A percentile compares a stretch with the other conserved stretches of the same genome.
Conservation (phyloP, 2,797 vertebrate genomes). For the Threskiornis aethiopicus region DNA sequence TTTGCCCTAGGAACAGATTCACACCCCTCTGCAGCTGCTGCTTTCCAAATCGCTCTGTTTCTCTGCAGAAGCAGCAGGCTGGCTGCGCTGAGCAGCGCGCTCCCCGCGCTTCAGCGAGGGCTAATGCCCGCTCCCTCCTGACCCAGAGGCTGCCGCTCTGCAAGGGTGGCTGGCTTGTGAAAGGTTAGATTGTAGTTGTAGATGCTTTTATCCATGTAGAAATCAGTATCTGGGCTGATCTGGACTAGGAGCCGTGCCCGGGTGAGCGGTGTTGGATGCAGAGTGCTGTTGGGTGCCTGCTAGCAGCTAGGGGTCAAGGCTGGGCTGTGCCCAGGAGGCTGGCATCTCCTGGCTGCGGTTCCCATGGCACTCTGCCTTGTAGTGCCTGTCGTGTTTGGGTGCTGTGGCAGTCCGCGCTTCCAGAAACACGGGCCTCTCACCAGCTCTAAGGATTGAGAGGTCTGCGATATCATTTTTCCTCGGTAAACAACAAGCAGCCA, state of each 20-base stretch:
- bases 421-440: not conserved
- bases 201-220: not conserved
- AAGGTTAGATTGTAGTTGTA: not conserved
- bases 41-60: not conserved
- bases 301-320: not conserved
- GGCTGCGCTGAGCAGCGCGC: not conserved
- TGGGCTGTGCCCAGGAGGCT: not conserved
- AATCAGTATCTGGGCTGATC: not conserved
- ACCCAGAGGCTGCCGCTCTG: not conserved
- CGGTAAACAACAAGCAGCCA: not conserved
- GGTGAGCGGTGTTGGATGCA: not conserved
- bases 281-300: not conserved
- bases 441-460: not conserved
- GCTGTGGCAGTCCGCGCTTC: not conserved
- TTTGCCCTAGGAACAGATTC: not conserved
- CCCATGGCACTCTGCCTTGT: not conserved
- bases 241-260: accelerated
- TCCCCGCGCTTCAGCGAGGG: not conserved
- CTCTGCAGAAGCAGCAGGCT: not conserved
- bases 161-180: not conserved
- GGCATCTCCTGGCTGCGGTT: not conserved
- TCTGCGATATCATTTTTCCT: not conserved
- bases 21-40: not conserved
- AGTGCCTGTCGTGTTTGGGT: not conserved
- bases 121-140: not conserved